phyloP scores from a whole-genome alignment of 2,888 invertebrate species.

The Chromoteleia sp. region DNA sequence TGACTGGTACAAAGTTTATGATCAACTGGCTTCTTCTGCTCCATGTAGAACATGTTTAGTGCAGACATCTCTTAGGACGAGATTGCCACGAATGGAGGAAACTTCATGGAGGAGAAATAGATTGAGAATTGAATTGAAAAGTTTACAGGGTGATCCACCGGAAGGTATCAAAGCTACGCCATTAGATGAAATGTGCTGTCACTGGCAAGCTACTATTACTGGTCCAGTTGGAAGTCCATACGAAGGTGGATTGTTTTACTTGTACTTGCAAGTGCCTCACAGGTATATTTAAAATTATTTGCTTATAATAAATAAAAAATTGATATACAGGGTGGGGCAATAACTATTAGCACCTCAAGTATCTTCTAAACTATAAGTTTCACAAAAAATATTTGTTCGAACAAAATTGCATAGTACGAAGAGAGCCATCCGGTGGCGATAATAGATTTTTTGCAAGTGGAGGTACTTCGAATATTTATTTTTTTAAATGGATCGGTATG shows the following conservation, averaged over 20 bases:
- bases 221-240: conserved; percentile 97
- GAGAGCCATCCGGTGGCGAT: too few species aligned
- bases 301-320: too few species aligned
- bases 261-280: conserved; percentile 95
- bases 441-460: too few species aligned
- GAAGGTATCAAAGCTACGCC: conserved; percentile 94
- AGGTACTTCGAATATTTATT: too few species aligned
- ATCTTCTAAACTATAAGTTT: too few species aligned
- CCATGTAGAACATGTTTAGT: conserved; percentile 94
- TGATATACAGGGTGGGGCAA: too few species aligned
- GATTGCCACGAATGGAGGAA: conserved; percentile 88
- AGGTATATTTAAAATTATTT: conserved; percentile 86
- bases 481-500: too few species aligned
- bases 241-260: conserved; percentile 96
- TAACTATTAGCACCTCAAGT: too few species aligned
- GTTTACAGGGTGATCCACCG: conserved; percentile 91
- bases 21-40: conserved; percentile 85
- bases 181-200: conserved; percentile 91
- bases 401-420: too few species aligned
- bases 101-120: conserved; percentile 93
- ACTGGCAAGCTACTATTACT: conserved; percentile 97
- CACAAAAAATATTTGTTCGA: too few species aligned
- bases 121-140: conserved; percentile 90
- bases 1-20: conserved; percentile 92
- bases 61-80: conserved; percentile 90